Percentiles rank a stretch among this genome's conserved stretches.
Conservation (phyloP, 1,140 invertebrate species). For the Copidosoma floridanum region DNA sequence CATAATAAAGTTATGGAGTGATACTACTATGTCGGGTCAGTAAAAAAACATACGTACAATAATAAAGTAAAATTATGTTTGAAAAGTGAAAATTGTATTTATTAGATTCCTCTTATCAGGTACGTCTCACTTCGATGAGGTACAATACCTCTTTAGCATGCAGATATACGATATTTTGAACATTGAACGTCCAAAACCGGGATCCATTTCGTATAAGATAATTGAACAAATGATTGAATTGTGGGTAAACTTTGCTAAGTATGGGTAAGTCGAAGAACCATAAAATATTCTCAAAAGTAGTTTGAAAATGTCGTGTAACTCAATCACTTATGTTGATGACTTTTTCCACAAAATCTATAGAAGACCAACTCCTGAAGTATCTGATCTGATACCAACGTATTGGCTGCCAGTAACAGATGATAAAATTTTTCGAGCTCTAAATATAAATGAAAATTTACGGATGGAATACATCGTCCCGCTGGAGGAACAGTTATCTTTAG, state of each 20-base stretch:
- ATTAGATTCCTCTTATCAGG: conserved; percentile 26
- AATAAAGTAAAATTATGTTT: no score
- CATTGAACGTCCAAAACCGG: neutral
- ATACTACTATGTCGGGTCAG: conserved; percentile 9
- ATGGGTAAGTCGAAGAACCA: conserved; percentile 31
- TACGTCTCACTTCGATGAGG: conserved; percentile 39
- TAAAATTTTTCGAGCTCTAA: conserved; percentile 23
- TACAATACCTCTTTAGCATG: conserved; percentile 37
- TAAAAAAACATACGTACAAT: neutral
- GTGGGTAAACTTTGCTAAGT: conserved; percentile 49
- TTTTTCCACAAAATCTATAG: conserved; percentile 28
- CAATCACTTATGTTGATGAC: neutral
- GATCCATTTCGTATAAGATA: conserved; percentile 22
- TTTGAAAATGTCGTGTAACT: neutral
- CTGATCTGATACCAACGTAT: conserved; percentile 34
- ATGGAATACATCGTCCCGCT: conserved; percentile 19
- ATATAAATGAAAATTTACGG: conserved; percentile 25
- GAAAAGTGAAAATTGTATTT: neutral
- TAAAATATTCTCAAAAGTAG: neutral
- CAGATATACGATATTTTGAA: conserved; percentile 1
- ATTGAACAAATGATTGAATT: conserved; percentile 36
- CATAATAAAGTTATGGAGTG: neutral
- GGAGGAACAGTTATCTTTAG: neutral
- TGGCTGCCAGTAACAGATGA: conserved; percentile 43
- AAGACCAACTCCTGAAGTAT: conserved; percentile 43